Base-by-base conservation (phyloP, 2,113 vertebrate genomes). In the Cygnus buccinator region DNA sequence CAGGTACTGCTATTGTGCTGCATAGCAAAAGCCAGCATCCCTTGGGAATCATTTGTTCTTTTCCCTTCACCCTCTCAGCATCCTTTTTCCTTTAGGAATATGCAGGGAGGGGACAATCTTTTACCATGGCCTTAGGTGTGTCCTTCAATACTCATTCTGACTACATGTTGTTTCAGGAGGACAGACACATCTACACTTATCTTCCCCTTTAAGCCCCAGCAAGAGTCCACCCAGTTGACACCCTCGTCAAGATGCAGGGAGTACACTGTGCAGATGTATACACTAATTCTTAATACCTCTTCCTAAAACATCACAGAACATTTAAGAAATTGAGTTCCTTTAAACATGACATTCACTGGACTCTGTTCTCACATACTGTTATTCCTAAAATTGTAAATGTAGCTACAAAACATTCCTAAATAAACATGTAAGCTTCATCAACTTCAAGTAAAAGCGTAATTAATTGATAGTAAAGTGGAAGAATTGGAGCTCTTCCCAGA, bases 401-500 rank as follows among this genome's bases (percentile, higher is more conserved):
- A 43, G 11, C 63, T 94, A 76, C 50, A 74, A 62, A 95, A n/a
- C 31, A 44, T 87, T 78, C 82, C 70, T 74, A 61, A 95, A 84
- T 29, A 73, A 94, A 91, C 93, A 93, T 18, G 16, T 35, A 75
- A 89, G 62, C 67, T 71, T 76, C 63, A 58, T 66, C 48, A 83
- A 95, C 92, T 71, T 96, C 63, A 62, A 65, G 15, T 31, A 63
- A 87, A 86, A 66, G 41, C 66, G 18, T 61, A 95, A 88, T 78
- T 94, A 93, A 96, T 12, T 78, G 77, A 90, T 82, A 82, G 61
- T 21, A 63, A 96, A 93, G 50, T 84, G 37, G 16, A 43, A 89
- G 93, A 91, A 84, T 11, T 92, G 65, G 66, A 94, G 35, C 39
- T 71, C 77, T 96, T 96, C 87, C 80, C 87, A 95, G 65, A 96